Conservation (phyloP, 2,797 vertebrate species). For the Sitta carolinensis region DNA sequence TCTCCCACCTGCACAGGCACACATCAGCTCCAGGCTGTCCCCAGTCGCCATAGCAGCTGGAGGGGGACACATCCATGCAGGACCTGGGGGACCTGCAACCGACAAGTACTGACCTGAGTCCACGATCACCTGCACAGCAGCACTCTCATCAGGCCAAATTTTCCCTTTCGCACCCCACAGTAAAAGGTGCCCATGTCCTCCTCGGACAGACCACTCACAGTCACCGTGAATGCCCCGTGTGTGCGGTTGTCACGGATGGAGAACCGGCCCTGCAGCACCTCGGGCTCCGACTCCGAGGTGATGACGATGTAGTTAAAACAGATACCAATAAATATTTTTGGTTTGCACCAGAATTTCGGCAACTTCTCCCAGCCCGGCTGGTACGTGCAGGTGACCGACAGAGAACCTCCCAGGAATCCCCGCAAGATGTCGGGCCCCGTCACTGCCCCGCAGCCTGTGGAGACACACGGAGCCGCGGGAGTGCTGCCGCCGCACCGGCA, state of each 20-base stretch:
- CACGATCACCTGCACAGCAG: accelerated
- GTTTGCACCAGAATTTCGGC: not conserved
- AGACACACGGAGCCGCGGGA: not conserved
- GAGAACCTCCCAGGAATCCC: not conserved
- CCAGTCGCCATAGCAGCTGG: not conserved
- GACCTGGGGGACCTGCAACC: not conserved
- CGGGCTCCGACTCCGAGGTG: accelerated
- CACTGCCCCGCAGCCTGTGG: not conserved
- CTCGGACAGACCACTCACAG: accelerated
- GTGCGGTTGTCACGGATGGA: not conserved
- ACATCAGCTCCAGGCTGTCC: too few relatives aligned
- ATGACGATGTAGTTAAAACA: accelerated
- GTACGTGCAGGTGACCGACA: not conserved
- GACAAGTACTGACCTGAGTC: not conserved
- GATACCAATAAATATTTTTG: accelerated
- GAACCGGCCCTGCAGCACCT: accelerated
- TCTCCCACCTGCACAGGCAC: accelerated
- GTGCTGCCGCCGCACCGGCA: not conserved
- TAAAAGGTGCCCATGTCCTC: accelerated
- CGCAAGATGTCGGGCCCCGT: accelerated
- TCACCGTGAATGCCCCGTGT: not conserved
- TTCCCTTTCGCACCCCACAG: accelerated
- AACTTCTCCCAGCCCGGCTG: accelerated
- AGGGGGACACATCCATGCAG: accelerated
- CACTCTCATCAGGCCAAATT: accelerated